Base-by-base conservation (phyloP, 2,888 invertebrate species). In the Ceriagrion tenellum region DNA sequence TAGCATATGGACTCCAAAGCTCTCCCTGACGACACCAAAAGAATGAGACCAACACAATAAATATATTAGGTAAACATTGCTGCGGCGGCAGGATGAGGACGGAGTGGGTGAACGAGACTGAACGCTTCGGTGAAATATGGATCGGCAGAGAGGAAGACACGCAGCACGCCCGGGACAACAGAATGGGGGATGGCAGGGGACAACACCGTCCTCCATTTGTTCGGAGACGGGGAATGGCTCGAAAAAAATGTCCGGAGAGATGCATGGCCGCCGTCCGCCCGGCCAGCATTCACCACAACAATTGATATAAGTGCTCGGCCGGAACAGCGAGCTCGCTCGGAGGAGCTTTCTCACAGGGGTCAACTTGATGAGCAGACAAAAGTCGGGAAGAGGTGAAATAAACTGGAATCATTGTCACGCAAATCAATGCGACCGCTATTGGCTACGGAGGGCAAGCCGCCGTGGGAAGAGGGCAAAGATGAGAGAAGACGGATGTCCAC, bases 381-480 rank as follows among this genome's bases (percentile, higher is more conserved):
- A 81, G 81, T 81, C 16, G 81, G 81, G 81, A 35, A 30, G 30
- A 81, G 30, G 35, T 81, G 35, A 13, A 35, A 35, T 69, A 69
- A 69, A 69, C 26, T 35, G 35, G 81, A 81, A 81, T 81, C 81
- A 81, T 81, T 81, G 81, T 81, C 81, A 81, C 81, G 81, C 35
- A 81, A 81, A 81, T 81, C 81, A 35, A n/a, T 81, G 81, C 35
- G 81, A 18, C 30, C 16, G 13, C 30, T 30, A 0, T 18, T 30
- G 81, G 16, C 16, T 35, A n/a, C 81, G 30, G 35, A 35, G 18
- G 81, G 81, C 81, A 16, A 81, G 0, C 47, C 35, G 81, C 81
- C 81, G 81, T 30, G 35, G 81, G 81, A 81, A 81, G 81, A 81
- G 30, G 81, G 81, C 23, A 69, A n/a, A n/a, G 69, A n/a, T 69